Evolutionary conservation across 1,140 invertebrate genomes (phyloP), one percentile per base, ranked within the genome.

Genomic region (Agraylea sexmaculata): DNA sequence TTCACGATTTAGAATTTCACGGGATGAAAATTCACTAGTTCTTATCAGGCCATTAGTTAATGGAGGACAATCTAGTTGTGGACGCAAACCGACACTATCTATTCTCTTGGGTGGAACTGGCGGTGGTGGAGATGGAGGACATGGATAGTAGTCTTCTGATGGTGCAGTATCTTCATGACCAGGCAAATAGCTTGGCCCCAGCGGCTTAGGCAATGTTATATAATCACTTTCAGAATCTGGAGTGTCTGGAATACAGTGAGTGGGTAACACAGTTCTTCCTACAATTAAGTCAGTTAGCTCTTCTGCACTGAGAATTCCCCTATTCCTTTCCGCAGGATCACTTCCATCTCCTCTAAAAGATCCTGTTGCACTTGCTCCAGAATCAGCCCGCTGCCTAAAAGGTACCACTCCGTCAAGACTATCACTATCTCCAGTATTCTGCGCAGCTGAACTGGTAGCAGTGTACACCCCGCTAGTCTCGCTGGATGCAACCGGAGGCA

Each of bases 211-310:
- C 53, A 88, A 65, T 13, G 83, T 83, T 1, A 89, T 85, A 54
- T 90, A 90, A 56, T 90, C 86, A 11, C 83, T 87, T 50, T 88
- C 84, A 1, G 85, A 87, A 54, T 88, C 83, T 52, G 88, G 72
- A 0, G 81, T 87, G 30, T 77, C 76, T 50, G 83, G 84, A 16
- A 87, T 81, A 0, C 80, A 85, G 47, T 85, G 82, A 21, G 77
- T 69, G 25, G 39, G 44, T 5, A 27, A 27, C n/a, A 29, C 19
- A 8, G 73, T 73, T 12, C 80, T 64, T 0, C 82, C 82, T 2
- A 87, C 83, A 36, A 87, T 87, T 16, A 87, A 55, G 53, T 86
- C 81, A 7, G 81, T 84, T 3, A 87, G 58, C 58, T 87, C 83
- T 49, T 82, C 80, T 12, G 83, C 83, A 12, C 80, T 80, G 3